Conservation (phyloP, 2,888 invertebrate genomes). For the Sinotaia quadrata region DNA sequence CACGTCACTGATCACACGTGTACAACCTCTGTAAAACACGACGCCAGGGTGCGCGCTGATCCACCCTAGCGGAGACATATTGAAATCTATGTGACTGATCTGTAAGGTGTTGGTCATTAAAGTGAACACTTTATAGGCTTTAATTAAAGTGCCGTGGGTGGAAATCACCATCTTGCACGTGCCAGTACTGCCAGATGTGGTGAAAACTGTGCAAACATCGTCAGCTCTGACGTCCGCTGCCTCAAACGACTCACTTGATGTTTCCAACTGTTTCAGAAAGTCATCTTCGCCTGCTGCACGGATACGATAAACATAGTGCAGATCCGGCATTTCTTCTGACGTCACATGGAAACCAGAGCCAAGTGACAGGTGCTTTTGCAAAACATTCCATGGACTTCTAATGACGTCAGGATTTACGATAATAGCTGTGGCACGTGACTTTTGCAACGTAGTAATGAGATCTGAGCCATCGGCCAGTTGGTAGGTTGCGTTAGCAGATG, state of each 20-base stretch:
- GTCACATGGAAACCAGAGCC: too few species aligned
- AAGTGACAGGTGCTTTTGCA: too few species aligned
- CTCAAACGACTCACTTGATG: neutral
- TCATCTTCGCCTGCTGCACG: too few species aligned
- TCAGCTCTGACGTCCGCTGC: neutral
- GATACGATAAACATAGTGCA: too few species aligned
- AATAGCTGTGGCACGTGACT: neutral
- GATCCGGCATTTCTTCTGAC: too few species aligned
- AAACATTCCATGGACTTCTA: conserved; percentile 7
- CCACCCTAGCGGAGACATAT: conserved; percentile 18
- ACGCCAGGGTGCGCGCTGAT: conserved; percentile 7
- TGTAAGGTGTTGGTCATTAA: too few species aligned
- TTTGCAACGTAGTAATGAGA: conserved; percentile 2
- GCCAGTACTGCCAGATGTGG: conserved; percentile 8
- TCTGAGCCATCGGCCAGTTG: conserved; percentile 21
- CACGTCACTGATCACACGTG: too few species aligned
- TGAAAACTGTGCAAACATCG: conserved; percentile 10
- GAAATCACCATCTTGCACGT: conserved; percentile 16
- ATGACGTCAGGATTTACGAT: conserved; percentile 6
- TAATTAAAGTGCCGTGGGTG: neutral
- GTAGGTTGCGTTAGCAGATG: conserved; percentile 15
- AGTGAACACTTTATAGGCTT: too few species aligned
- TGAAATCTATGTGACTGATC: conserved; percentile 16
- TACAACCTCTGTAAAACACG: too few species aligned
- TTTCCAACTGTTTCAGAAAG: neutral